Evolutionary conservation across 2,797 vertebrate genomes (phyloP).

Genomic region (Podargus strigoides): DNA sequence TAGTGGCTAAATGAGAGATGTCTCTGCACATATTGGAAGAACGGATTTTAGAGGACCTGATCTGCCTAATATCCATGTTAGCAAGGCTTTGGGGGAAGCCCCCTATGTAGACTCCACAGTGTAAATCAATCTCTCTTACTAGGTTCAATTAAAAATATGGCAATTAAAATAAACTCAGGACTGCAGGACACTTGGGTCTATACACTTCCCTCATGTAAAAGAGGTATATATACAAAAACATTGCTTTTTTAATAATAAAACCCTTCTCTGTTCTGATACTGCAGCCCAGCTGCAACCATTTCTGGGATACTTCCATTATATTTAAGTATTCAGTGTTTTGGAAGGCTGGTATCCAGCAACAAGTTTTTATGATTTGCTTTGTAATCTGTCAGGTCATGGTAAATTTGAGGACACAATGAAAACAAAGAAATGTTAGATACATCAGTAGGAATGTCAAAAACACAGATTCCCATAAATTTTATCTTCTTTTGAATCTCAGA

Average conservation of each 20-base stretch:
- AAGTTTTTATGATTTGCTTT: constrained; percentile 16
- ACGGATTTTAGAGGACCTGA: background rate
- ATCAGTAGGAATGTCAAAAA: background rate
- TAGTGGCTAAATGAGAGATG: background rate
- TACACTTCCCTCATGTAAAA: background rate
- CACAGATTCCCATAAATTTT: background rate
- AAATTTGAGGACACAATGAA: background rate
- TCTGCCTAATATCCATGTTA: background rate
- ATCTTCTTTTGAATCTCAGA: background rate
- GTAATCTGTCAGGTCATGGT: background rate
- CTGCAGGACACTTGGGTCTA: background rate
- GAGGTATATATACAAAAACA: background rate
- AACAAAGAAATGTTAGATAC: background rate
- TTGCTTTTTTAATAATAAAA: background rate
- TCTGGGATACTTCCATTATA: background rate
- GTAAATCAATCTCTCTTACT: background rate
- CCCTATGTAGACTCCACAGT: background rate
- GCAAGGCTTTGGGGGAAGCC: background rate
- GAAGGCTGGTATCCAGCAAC: background rate
- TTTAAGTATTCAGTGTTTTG: background rate
- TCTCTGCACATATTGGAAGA: background rate
- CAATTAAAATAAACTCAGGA: background rate
- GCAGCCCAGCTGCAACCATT: background rate
- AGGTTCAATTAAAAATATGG: background rate
- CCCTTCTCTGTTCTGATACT: background rate